phyloP scores from a whole-genome alignment of 2,888 invertebrate genomes.

The Synanthedon myopaeformis region DNA sequence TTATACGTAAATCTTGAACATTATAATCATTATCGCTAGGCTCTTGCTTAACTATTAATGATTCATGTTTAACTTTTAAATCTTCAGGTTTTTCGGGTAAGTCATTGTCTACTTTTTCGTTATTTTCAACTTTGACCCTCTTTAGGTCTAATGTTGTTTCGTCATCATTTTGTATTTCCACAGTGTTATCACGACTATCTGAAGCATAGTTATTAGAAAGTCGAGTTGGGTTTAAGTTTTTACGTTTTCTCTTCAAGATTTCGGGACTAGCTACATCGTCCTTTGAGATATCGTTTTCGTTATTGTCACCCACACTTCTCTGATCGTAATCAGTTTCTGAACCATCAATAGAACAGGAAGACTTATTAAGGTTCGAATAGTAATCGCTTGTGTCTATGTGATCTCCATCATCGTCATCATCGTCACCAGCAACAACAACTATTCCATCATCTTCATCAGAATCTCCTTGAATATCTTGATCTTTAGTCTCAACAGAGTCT shows the following conservation, averaged over 20 bases:
- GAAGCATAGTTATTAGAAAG: constrained; percentile 66
- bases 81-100: constrained; percentile 17
- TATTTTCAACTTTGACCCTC: constrained; percentile 42
- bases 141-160: constrained; percentile 43
- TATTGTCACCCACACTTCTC: constrained; percentile 52
- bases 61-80: constrained; percentile 42
- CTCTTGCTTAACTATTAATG: constrained; percentile 33
- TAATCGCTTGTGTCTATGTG: constrained; percentile 60
- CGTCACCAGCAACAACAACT: constrained; percentile 83
- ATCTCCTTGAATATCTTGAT: constrained; percentile 74
- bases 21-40: constrained; percentile 28
- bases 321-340: constrained; percentile 60
- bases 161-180: constrained; percentile 29
- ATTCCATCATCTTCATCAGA: constrained; percentile 80
- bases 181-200: constrained; percentile 25
- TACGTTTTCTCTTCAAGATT: constrained; percentile 85
- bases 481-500: constrained; percentile 60
- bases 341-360: constrained; percentile 47
- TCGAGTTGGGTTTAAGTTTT: constrained; percentile 88
- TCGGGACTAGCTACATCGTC: constrained; percentile 65
- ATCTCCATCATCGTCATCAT: constrained; percentile 77
- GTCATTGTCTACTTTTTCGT: constrained; percentile 11
- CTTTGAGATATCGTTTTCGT: constrained; percentile 52
- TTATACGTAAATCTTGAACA: constrained; percentile 45
- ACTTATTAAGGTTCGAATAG: constrained; percentile 50